phyloP scores from a whole-genome alignment of 2,888 invertebrate species.

The Litoditis marina region DNA sequence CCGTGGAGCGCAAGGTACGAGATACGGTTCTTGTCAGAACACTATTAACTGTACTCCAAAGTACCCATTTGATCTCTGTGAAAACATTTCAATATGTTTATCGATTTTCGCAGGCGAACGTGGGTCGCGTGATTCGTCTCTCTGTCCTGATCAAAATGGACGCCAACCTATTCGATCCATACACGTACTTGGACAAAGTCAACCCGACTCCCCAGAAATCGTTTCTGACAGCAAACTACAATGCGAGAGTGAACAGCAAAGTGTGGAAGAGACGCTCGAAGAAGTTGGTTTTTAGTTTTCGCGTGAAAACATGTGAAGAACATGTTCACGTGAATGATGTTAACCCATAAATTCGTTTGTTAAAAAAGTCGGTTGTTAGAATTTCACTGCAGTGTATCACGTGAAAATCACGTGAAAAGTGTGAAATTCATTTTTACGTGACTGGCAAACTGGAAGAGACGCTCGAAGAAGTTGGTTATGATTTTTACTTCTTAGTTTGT shows the following conservation, averaged over 20 bases:
- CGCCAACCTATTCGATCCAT: conserved; percentile 50
- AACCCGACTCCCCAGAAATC: conserved; percentile 57
- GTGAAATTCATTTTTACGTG: too few relatives aligned
- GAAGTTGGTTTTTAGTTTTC: conserved; percentile 21
- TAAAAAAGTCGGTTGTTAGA: too few relatives aligned
- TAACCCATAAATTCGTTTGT: too few relatives aligned
- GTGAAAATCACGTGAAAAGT: too few relatives aligned
- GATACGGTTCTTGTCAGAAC: too few relatives aligned
- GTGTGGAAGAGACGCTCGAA: conserved; percentile 51
- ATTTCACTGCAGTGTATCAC: too few relatives aligned
- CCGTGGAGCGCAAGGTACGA: too few relatives aligned
- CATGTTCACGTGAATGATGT: too few relatives aligned
- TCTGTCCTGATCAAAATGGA: conserved; percentile 53
- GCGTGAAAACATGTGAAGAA: too few relatives aligned
- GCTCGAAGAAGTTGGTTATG: too few relatives aligned
- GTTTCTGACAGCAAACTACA: conserved; percentile 58
- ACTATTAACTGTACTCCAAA: background rate
- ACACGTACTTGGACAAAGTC: conserved; percentile 50
- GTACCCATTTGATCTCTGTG: background rate
- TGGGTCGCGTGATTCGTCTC: conserved; percentile 48
- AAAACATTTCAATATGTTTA: background rate
- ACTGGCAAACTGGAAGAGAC: too few relatives aligned
- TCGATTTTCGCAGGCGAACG: conserved; percentile 39
- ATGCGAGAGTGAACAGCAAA: conserved; percentile 56
- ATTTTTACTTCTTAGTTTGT: too few relatives aligned